Percentiles rank a stretch among this genome's conserved stretches.
Evolutionary conservation across 1,140 invertebrate species (phyloP).

Genomic region (Zaprionus kolodkinae): DNA sequence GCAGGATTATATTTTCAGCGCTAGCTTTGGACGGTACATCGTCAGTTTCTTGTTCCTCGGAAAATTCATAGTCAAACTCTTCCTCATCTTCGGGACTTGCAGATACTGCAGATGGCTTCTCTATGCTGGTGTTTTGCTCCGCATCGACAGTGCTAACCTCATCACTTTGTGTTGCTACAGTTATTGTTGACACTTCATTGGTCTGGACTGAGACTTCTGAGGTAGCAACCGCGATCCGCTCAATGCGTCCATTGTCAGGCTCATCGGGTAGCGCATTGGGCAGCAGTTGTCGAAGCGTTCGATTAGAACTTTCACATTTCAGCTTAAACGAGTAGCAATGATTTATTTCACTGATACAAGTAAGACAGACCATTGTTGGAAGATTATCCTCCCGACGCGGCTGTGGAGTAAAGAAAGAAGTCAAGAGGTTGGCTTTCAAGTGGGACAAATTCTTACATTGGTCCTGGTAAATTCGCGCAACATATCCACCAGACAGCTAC

Average conservation of each 20-base stretch:
- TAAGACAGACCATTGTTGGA: conserved; percentile 71
- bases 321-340: conserved; percentile 78
- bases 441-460: conserved; percentile 43
- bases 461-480: conserved; percentile 68
- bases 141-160: conserved; percentile 18
- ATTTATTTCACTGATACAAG: conserved; percentile 78
- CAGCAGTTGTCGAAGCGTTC: conserved; percentile 71
- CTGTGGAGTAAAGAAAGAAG: conserved; percentile 29
- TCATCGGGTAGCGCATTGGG: conserved; percentile 70
- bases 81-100: conserved; percentile 33
- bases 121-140: conserved; percentile 30
- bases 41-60: conserved; percentile 45
- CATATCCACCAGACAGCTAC: conserved; percentile 74
- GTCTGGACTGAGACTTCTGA: conserved; percentile 53
- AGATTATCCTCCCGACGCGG: conserved; percentile 65
- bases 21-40: conserved; percentile 28
- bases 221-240: conserved; percentile 25
- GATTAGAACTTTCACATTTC: conserved; percentile 77
- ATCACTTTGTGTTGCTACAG: conserved; percentile 52
- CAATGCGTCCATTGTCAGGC: conserved; percentile 18
- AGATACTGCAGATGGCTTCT: conserved; percentile 11
- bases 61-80: conserved; percentile 64
- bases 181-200: conserved; percentile 5
- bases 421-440: not conserved
- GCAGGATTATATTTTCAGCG: conserved; percentile 50